Evolutionary conservation across 2,113 vertebrate species (phyloP), one percentile per base, ranked within the genome.

Genomic region (Xenopus borealis): DNA sequence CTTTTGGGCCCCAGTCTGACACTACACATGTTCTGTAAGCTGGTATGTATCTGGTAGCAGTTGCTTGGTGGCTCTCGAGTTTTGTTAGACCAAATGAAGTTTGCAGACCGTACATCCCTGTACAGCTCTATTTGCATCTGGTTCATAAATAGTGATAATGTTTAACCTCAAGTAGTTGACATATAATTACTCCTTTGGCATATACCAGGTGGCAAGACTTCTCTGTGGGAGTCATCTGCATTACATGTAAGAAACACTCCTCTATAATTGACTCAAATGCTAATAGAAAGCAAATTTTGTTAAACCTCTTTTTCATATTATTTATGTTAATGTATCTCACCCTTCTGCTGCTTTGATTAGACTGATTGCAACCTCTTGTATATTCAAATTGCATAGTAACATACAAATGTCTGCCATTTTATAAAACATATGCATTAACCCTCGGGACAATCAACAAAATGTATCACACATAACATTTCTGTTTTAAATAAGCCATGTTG

Each of bases 361-460:
- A 55, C 53, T 55, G 18, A 55, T 55, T 55, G 53, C 53, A 55
- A 55, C 53, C 53, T 55, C 53, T 55, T 55, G 53, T 55, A 55
- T 55, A 55, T 18, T 55, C 17, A 55, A n/a, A 16, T 17, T 55
- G 53, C 17, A 16, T n/a, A 55, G 18, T 55, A 55, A 55, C 53
- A 55, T 55, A n/a, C 16, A 7, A 55, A 55, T n/a, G 14, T 55
- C 14, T 50, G 11, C 47, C 53, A 55, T 55, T 55, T 17, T n/a
- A n/a, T 55, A n/a, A 16, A 55, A 55, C 17, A 55, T 16, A 55
- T 55, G 53, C 53, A n/a, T 50, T 13, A 50, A 55, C 14, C 17
- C 47, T 55, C 9, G 7, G 14, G 17, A 7, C 16, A 55, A 55
- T n/a, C 6, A n/a, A 55, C 14, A 50, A 12, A 20, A 12, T n/a